These are phyloP conservation scores for Pollenia amentaria DNA, from an alignment of 2,888 invertebrate genomes.

Conservation along the genomic window DNA sequence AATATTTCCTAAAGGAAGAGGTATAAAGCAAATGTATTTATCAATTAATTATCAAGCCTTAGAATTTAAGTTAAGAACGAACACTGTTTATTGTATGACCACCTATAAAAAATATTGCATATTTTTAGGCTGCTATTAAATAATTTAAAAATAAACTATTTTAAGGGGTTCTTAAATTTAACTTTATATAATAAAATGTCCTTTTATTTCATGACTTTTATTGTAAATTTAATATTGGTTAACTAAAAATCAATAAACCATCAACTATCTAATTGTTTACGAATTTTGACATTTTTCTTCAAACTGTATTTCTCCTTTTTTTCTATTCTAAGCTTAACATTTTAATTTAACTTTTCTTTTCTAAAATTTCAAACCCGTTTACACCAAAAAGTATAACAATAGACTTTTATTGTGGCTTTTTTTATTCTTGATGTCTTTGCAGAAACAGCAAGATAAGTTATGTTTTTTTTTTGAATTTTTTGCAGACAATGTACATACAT, in stretches of 20 bases:
- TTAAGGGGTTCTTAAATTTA: not conserved
- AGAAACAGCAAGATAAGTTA: constrained; percentile 50
- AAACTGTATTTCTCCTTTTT: not conserved
- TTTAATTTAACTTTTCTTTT: not conserved
- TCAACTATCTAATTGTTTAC: not conserved
- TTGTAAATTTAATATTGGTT: not conserved
- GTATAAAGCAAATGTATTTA: not conserved
- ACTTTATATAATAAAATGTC: too few relatives aligned
- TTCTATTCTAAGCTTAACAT: not conserved
- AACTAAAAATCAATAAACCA: constrained; percentile 17
- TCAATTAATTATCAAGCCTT: not conserved
- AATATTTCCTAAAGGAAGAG: too few relatives aligned
- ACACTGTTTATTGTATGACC: too few relatives aligned
- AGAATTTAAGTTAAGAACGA: too few relatives aligned
- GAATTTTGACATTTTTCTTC: constrained; percentile 7
- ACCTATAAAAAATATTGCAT: not conserved
- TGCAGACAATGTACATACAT: too few relatives aligned
- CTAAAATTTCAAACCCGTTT: constrained; percentile 18
- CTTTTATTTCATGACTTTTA: too few relatives aligned
- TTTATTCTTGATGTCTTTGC: constrained; percentile 13
- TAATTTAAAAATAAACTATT: not conserved
- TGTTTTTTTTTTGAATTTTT: not conserved
- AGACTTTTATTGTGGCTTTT: not conserved
- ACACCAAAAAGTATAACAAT: constrained; percentile 1
- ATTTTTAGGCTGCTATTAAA: not conserved